These are phyloP conservation scores for Sipunculus nudus DNA, from an alignment of 2,888 invertebrate species.

Conservation along the genomic window DNA sequence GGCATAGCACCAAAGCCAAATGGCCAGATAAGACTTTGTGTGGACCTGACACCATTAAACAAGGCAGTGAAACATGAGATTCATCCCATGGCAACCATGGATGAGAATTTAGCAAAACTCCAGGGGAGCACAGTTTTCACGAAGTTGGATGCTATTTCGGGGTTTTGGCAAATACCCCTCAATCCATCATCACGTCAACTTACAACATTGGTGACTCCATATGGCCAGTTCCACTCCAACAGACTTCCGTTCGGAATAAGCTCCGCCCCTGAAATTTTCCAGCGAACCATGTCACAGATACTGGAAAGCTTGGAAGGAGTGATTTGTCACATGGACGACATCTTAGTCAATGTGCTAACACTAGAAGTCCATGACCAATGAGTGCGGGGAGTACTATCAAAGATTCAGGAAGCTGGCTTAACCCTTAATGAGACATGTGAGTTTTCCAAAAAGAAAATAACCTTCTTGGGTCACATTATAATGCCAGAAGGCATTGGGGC, in stretches of 20 bases:
- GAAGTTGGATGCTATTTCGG: slow-evolving; percentile 36
- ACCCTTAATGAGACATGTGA: slow-evolving; percentile 38
- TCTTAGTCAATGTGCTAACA: slow-evolving; percentile 24
- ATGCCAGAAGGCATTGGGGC: slow-evolving; percentile 15
- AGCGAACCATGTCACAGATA: slow-evolving; percentile 26
- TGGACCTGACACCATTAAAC: slow-evolving; percentile 22
- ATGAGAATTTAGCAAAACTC: slow-evolving; percentile 23
- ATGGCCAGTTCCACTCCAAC: no score
- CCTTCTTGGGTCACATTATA: slow-evolving; percentile 35
- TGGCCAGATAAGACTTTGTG: slow-evolving; percentile 18
- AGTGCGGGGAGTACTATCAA: slow-evolving; percentile 13
- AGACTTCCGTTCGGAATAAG: slow-evolving; percentile 20
- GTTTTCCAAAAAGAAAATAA: slow-evolving; percentile 22
- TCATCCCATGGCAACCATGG: slow-evolving; percentile 16
- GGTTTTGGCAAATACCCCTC: no score
- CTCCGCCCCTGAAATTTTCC: slow-evolving; percentile 26
- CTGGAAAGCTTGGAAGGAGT: slow-evolving; percentile 21
- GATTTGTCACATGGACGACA: slow-evolving; percentile 38
- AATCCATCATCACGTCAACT: no score
- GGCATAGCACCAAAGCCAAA: slow-evolving; percentile 49
- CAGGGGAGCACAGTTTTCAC: slow-evolving; percentile 28
- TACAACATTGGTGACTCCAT: no score
- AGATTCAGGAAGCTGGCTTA: slow-evolving; percentile 24
- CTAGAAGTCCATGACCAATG: slow-evolving; percentile 27
- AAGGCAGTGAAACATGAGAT: slow-evolving; percentile 9